A percentile compares a stretch with the other conserved stretches of the same genome.
Conservation (phyloP, 2,113 vertebrate genomes). For the Laticauda laticaudata region DNA sequence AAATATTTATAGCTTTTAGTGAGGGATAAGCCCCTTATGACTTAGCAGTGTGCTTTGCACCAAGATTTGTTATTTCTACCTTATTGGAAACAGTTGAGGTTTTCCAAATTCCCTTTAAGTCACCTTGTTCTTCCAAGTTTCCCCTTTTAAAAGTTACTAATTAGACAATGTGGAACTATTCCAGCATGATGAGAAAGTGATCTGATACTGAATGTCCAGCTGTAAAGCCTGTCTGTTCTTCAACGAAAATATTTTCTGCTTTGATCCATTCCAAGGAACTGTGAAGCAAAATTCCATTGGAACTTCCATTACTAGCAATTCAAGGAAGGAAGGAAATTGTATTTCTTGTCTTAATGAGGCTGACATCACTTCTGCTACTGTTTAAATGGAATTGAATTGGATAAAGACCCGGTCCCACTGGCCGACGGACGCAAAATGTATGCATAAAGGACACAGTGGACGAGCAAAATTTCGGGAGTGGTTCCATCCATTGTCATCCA, state of each 20-base stretch:
- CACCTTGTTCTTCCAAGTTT: background rate
- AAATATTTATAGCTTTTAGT: constrained; percentile 12
- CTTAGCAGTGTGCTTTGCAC: background rate
- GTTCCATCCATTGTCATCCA: too few species aligned
- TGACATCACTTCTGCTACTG: background rate
- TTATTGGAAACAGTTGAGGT: background rate
- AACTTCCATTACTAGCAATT: background rate
- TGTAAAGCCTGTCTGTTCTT: too few species aligned
- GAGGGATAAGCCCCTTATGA: background rate
- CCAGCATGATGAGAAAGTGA: background rate
- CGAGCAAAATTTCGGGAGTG: too few species aligned
- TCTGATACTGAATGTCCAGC: too few species aligned
- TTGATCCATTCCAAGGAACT: background rate
- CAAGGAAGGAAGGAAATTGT: background rate
- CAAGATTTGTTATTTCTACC: background rate
- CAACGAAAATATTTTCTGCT: too few species aligned
- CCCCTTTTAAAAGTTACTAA: background rate
- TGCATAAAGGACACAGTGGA: too few species aligned
- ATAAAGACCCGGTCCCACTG: too few species aligned
- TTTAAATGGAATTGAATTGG: background rate
- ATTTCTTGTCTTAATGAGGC: background rate
- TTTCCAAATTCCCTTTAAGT: background rate
- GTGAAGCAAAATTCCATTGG: background rate
- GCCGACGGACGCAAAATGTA: too few species aligned
- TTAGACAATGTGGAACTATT: background rate